A percentile compares a stretch with the other conserved stretches of the same genome.
These are phyloP conservation scores for Anas flavirostris DNA, from an alignment of 2,797 vertebrate genomes.

Conservation along the genomic window DNA sequence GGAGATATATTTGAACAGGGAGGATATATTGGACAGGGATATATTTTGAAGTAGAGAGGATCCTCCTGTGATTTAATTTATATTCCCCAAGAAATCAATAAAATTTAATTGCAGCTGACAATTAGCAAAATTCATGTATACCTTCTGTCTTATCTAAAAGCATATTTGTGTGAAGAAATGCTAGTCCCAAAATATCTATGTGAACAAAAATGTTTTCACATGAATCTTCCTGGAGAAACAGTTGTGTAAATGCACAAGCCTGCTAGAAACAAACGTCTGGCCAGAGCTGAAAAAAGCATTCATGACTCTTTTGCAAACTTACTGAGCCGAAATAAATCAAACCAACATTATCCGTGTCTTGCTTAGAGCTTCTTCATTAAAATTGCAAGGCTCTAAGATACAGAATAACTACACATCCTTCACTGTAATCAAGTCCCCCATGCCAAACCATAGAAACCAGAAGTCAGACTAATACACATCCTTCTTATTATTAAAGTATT, in stretches of 20 bases:
- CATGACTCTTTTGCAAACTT: background rate
- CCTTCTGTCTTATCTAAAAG: background rate
- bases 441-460: background rate
- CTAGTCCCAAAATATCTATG: background rate
- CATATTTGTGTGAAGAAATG: background rate
- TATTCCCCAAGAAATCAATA: background rate
- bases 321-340: background rate
- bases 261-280: background rate
- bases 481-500: background rate
- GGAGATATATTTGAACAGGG: background rate
- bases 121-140: background rate
- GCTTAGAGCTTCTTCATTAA: background rate
- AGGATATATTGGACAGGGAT: no score
- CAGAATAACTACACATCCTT: background rate
- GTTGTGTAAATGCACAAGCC: background rate
- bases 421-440: accelerated
- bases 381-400: background rate
- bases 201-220: background rate
- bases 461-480: background rate
- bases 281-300: background rate
- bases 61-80: background rate
- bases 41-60: background rate
- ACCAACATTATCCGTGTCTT: background rate
- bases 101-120: background rate
- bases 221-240: background rate